Evolutionary conservation across 2,113 vertebrate genomes (phyloP).

Genomic region (Odobenus rosmarus): DNA sequence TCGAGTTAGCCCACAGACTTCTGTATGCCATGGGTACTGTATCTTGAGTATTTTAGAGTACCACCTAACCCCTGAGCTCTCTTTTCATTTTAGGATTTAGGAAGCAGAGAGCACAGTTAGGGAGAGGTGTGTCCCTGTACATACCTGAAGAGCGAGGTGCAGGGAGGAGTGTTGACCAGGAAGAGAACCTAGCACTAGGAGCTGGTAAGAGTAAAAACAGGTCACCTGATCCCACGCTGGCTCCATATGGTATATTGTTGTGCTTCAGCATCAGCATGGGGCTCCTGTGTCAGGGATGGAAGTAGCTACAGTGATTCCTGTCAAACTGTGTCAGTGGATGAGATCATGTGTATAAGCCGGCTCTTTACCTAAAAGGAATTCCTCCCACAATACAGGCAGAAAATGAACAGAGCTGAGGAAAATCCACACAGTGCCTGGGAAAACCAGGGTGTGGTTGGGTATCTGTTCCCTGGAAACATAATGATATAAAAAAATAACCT

Average conservation of each 20-base stretch:
- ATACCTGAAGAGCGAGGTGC: fast-evolving
- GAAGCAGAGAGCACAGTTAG: neutral
- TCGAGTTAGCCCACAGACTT: neutral
- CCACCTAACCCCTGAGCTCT: neutral
- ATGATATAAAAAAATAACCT: neutral
- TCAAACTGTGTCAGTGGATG: too few relatives aligned
- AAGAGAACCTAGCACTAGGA: fast-evolving
- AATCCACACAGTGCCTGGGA: neutral
- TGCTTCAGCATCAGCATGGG: fast-evolving
- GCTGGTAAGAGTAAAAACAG: neutral
- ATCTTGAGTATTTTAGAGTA: neutral
- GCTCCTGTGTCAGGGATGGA: neutral
- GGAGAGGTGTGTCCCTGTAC: neutral
- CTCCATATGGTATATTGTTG: fast-evolving
- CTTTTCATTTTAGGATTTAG: neutral
- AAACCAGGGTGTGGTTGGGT: neutral
- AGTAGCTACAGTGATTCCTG: neutral
- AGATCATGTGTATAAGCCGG: neutral
- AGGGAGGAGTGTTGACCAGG: fast-evolving
- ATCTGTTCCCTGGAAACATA: neutral
- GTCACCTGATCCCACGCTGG: fast-evolving
- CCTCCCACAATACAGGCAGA: neutral
- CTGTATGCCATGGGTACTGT: fast-evolving
- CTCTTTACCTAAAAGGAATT: neutral
- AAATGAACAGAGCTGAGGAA: neutral